Percentiles rank a stretch among this genome's conserved stretches.
Conservation (phyloP, 2,797 vertebrate genomes). For the Fratercula arctica region DNA sequence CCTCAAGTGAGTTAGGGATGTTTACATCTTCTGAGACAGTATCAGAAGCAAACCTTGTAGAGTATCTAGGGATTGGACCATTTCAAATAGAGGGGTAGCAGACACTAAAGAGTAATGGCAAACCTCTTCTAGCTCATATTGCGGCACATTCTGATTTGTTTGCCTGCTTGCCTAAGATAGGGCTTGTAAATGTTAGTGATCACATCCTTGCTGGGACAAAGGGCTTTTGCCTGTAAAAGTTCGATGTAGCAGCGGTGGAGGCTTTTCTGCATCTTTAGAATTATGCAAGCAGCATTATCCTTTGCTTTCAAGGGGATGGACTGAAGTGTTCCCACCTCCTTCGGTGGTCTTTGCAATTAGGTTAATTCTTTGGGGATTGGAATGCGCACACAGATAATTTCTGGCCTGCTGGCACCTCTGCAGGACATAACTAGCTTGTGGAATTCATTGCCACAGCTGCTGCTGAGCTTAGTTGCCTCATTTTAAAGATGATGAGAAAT, state of each 20-base stretch:
- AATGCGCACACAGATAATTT: not conserved
- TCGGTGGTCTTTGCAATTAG: not conserved
- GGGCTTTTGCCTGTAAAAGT: not conserved
- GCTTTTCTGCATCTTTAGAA: not conserved
- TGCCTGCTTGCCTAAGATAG: not conserved
- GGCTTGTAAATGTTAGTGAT: not conserved
- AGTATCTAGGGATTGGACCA: not conserved
- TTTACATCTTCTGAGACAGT: not conserved
- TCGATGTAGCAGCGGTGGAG: not conserved
- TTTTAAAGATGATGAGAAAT: not conserved
- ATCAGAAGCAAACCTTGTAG: not conserved
- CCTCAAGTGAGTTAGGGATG: not conserved
- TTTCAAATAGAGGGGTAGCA: not conserved
- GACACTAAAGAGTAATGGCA: constrained; percentile 2
- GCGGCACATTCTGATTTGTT: not conserved
- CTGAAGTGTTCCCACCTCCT: constrained; percentile 31
- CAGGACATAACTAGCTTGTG: not conserved
- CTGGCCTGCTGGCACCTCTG: not conserved
- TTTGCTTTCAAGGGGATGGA: not conserved
- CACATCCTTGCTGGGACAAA: not conserved
- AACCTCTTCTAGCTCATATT: not conserved
- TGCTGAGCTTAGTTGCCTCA: not conserved
- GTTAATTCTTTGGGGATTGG: not conserved
- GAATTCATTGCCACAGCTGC: not conserved
- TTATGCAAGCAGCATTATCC: not conserved